These are phyloP conservation scores for Semicossyphus pulcher DNA, from an alignment of 2,113 vertebrate species.

Conservation along the genomic window DNA sequence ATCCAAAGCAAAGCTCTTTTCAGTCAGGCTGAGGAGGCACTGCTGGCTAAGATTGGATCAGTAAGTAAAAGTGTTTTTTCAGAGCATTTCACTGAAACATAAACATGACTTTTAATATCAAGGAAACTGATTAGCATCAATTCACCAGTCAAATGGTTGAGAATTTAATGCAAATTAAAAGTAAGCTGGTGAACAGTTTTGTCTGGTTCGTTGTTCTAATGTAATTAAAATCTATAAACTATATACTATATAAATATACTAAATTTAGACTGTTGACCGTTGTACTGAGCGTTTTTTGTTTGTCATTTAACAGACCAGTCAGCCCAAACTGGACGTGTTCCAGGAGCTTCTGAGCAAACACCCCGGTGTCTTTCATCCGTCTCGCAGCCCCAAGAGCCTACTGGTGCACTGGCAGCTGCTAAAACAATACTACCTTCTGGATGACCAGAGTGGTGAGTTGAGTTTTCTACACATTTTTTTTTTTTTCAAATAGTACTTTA, in stretches of 20 bases:
- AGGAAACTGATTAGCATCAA: background rate
- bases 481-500: background rate
- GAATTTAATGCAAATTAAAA: background rate
- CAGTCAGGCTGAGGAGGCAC: slow-evolving; percentile 92
- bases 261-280: no score
- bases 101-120: background rate
- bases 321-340: slow-evolving; percentile 94
- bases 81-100: background rate
- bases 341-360: slow-evolving; percentile 93
- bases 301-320: slow-evolving; percentile 86
- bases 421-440: slow-evolving; percentile 96
- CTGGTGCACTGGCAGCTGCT: slow-evolving; percentile 97
- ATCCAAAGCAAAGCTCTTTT: slow-evolving; percentile 97
- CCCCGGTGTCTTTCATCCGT: slow-evolving; percentile 91
- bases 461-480: background rate
- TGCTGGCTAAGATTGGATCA: slow-evolving; percentile 92
- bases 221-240: no score
- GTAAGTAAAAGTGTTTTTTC: slow-evolving; percentile 77
- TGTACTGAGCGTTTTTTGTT: background rate
- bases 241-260: no score
- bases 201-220: no score
- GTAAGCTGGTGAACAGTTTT: no score
- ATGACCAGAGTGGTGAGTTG: slow-evolving; percentile 92
- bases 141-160: background rate
- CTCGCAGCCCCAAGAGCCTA: slow-evolving; percentile 91